These are phyloP conservation scores for Eilema depressum DNA, from an alignment of 2,888 invertebrate species.

Conservation along the genomic window DNA sequence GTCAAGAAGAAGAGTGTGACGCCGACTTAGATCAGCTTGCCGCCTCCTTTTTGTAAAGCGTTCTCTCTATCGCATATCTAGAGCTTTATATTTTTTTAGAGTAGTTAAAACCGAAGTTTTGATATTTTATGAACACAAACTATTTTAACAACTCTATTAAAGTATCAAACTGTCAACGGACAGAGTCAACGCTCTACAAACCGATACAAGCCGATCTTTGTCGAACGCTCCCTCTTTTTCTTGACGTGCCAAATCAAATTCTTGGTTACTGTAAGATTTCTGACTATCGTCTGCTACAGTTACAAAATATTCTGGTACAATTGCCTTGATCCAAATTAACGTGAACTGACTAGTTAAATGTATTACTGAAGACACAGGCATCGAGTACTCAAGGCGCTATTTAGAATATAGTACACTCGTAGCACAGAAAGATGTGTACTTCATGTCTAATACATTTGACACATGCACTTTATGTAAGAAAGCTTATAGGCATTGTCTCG, in stretches of 20 bases:
- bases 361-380: constrained; percentile 29
- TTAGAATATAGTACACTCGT: constrained; percentile 59
- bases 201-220: not conserved
- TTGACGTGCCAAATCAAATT: not conserved
- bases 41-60: not conserved
- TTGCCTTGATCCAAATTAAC: not conserved
- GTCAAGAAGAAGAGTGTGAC: not conserved
- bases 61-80: not conserved
- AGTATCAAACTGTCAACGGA: not conserved
- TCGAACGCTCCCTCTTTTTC: not conserved
- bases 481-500: not conserved
- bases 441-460: constrained; percentile 9
- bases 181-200: not conserved
- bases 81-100: not conserved
- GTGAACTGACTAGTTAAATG: constrained; percentile 8
- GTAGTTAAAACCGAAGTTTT: not conserved
- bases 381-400: constrained; percentile 55
- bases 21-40: not conserved
- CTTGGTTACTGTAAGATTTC: constrained; percentile 27
- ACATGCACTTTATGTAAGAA: not conserved
- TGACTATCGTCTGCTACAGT: constrained; percentile 7
- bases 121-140: not conserved
- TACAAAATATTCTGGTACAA: constrained; percentile 7
- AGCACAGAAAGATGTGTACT: constrained; percentile 38
- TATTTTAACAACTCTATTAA: not conserved